A percentile compares a stretch with the other conserved stretches of the same genome.
phyloP scores from a whole-genome alignment of 2,888 invertebrate species.

The Yponomeuta plumbellus region DNA sequence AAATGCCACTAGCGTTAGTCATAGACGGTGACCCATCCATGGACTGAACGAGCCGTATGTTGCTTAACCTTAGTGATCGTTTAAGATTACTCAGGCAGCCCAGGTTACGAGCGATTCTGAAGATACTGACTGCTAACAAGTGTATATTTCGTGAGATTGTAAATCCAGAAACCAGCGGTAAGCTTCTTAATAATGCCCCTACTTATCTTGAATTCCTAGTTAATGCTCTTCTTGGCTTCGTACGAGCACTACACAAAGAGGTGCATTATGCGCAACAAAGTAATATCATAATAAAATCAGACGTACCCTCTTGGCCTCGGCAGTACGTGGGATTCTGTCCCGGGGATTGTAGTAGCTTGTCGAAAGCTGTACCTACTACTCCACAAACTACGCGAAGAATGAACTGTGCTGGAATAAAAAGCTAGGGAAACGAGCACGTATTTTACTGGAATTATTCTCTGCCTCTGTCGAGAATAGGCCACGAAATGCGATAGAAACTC shows the following conservation, averaged over 20 bases:
- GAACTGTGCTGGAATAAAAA: not conserved
- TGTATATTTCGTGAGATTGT: too few species aligned
- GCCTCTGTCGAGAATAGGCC: not conserved
- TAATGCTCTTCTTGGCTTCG: not conserved
- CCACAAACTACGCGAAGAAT: not conserved
- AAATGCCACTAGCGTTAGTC: too few species aligned
- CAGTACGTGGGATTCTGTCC: not conserved
- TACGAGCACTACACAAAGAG: not conserved
- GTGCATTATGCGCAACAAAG: not conserved
- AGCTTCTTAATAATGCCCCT: not conserved
- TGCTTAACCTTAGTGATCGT: too few species aligned
- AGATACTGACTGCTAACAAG: too few species aligned
- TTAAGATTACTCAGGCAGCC: too few species aligned
- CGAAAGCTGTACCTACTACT: not conserved
- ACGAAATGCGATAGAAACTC: not conserved
- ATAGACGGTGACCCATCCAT: too few species aligned
- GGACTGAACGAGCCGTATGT: too few species aligned
- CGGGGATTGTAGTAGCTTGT: not conserved
- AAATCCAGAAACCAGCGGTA: not conserved
- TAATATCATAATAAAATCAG: conserved; percentile 1
- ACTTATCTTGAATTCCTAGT: not conserved
- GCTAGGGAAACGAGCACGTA: not conserved
- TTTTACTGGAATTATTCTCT: not conserved
- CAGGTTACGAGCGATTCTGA: too few species aligned
- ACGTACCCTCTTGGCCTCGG: not conserved